Evolutionary conservation across 2,797 vertebrate species (phyloP).

Genomic region (Remorina albescens): DNA sequence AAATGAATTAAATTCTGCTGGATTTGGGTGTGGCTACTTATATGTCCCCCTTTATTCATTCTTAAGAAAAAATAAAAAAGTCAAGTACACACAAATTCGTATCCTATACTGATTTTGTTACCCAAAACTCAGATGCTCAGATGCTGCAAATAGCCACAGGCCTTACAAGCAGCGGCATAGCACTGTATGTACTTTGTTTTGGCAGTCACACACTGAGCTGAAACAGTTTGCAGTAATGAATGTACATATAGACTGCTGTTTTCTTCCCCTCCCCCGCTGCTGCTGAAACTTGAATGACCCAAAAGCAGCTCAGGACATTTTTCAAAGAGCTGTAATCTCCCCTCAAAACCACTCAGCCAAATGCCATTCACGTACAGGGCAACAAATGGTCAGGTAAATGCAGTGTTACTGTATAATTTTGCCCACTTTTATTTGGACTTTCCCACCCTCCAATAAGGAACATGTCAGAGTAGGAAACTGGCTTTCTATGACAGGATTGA

Average conservation of each 20-base stretch:
- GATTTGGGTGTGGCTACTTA: slow-evolving; percentile 23
- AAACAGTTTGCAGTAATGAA: slow-evolving; percentile 77
- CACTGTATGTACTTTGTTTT: slow-evolving; percentile 71
- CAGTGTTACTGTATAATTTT: slow-evolving; percentile 43
- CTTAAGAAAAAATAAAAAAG: slow-evolving; percentile 26
- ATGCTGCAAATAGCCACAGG: slow-evolving; percentile 18
- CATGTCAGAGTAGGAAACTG: slow-evolving; percentile 50
- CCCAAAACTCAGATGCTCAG: slow-evolving; percentile 64
- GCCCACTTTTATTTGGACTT: slow-evolving; percentile 55
- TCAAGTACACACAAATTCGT: slow-evolving; percentile 26
- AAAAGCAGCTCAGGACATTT: slow-evolving; percentile 68
- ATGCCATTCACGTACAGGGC: slow-evolving; percentile 49
- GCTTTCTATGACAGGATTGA: slow-evolving; percentile 52
- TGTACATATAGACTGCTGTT: slow-evolving; percentile 80
- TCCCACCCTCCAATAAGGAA: slow-evolving; percentile 30
- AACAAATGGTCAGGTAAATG: slow-evolving; percentile 54
- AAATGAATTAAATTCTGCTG: slow-evolving; percentile 30
- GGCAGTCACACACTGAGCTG: slow-evolving; percentile 66
- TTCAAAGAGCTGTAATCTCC: slow-evolving; percentile 68
- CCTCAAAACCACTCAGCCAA: slow-evolving; percentile 74
- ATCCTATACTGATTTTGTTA: slow-evolving; percentile 45
- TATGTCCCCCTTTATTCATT: slow-evolving; percentile 15
- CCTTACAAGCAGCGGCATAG: slow-evolving; percentile 15
- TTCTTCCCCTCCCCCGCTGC: slow-evolving; percentile 64
- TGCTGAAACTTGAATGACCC: slow-evolving; percentile 82